Conservation (phyloP, 2,888 invertebrate genomes). For the Pseudolycoriella hygida region DNA sequence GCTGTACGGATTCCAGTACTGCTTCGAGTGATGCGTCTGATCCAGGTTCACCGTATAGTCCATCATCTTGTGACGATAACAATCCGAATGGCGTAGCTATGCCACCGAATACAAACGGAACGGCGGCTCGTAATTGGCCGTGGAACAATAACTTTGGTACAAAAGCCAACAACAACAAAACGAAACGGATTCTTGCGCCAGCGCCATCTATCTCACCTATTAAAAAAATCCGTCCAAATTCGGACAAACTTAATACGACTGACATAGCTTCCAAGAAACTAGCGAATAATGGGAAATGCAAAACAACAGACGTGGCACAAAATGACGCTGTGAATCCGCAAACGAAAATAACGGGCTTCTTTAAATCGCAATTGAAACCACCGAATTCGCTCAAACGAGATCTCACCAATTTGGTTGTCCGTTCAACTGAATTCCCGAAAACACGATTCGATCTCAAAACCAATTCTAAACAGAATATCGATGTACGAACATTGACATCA, state of each 20-base stretch:
- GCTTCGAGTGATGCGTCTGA: conserved; percentile 71
- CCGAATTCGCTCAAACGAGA: conserved; percentile 36
- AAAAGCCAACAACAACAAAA: conserved; percentile 9
- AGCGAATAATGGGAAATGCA: conserved; percentile 6
- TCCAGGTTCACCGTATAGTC: conserved; percentile 70
- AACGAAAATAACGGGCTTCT: conserved; percentile 72
- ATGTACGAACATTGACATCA: conserved; percentile 18
- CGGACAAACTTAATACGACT: conserved; percentile 2
- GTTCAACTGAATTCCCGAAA: conserved; percentile 4
- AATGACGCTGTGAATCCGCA: conserved; percentile 31
- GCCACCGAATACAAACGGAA: conserved; percentile 10
- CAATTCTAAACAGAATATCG: conserved; percentile 9
- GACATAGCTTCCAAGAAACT: conserved; percentile 7
- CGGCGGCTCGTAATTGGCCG: conserved; percentile 11
- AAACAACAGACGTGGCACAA: conserved; percentile 3
- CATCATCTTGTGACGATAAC: conserved; percentile 37
- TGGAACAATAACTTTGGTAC: conserved; percentile 11
- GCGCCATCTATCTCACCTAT: background rate
- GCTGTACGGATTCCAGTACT: conserved; percentile 53
- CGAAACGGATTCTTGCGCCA: background rate
- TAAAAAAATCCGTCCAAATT: background rate
- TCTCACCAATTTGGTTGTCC: conserved; percentile 9
- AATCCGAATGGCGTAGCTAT: conserved; percentile 11
- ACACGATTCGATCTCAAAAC: background rate
- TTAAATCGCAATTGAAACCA: conserved; percentile 67